A percentile compares a stretch with the other conserved stretches of the same genome.
phyloP scores from a whole-genome alignment of 2,888 invertebrate genomes.

The Hipparchia semele region DNA sequence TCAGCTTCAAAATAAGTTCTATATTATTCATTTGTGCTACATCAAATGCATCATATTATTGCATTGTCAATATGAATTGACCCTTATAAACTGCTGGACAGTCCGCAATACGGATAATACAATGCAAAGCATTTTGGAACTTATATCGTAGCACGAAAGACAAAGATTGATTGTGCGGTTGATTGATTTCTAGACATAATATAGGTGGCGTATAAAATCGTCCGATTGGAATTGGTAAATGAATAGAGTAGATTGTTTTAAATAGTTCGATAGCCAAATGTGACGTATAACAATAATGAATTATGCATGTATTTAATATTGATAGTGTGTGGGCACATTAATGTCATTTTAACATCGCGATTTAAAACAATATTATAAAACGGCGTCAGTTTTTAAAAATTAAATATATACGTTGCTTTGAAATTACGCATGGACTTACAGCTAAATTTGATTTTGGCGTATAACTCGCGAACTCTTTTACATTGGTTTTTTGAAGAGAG shows the following conservation, averaged over 20 bases:
- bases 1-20: too few species aligned
- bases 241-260: slow-evolving; percentile 42
- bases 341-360: too few species aligned
- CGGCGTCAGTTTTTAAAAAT: too few species aligned
- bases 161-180: slow-evolving; percentile 36
- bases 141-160: slow-evolving; percentile 28
- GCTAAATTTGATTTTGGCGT: too few species aligned
- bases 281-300: too few species aligned
- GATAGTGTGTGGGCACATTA: neutral
- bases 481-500: too few species aligned
- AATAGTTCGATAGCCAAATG: neutral
- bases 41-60: neutral
- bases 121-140: slow-evolving; percentile 28
- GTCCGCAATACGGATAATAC: slow-evolving; percentile 23
- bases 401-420: too few species aligned
- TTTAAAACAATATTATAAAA: too few species aligned
- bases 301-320: neutral
- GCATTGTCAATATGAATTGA: neutral
- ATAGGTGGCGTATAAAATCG: slow-evolving; percentile 51
- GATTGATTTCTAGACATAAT: slow-evolving; percentile 40
- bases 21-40: too few species aligned
- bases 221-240: slow-evolving; percentile 48
- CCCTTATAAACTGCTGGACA: slow-evolving; percentile 42
- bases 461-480: too few species aligned
- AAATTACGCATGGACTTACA: too few species aligned